Evolutionary conservation across 2,888 invertebrate genomes (phyloP), one percentile per base, ranked within the genome.

Genomic region (Plutella xylostella): DNA sequence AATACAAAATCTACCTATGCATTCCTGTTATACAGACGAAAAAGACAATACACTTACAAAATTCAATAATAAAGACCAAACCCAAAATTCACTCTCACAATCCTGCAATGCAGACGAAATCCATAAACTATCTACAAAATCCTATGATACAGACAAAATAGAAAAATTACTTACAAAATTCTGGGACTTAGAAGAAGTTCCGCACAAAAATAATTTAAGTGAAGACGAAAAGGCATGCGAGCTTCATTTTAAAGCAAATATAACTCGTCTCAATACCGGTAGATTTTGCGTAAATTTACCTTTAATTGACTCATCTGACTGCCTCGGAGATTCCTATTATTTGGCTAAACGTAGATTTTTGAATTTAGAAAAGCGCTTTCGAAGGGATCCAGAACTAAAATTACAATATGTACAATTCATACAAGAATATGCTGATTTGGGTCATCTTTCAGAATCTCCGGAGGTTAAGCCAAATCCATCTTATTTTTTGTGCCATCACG

Each of bases 401-500:
- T 9, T 4, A 4, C 12, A 9, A n/a, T 35, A 35, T 35, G 18
- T 35, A 7, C 11, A 47, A 5, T 52, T 54, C 18, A 52, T 51
- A 40, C 45, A 43, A 1, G 51, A 53, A 37, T 51, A 48, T 38
- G 18, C 34, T 12, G 25, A 20, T 0, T 41, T 53, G 28, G 48
- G 48, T 12, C 55, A 53, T 19, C 33, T n/a, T n/a, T n/a, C n/a
- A n/a, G n/a, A n/a, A n/a, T n/a, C n/a, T n/a, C n/a, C n/a, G n/a
- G n/a, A n/a, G n/a, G n/a, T n/a, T n/a, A n/a, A n/a, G n/a, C n/a
- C n/a, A n/a, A n/a, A n/a, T n/a, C n/a, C n/a, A n/a, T n/a, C n/a
- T n/a, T n/a, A n/a, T n/a, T n/a, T n/a, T n/a, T n/a, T n/a, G n/a
- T n/a, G n/a, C n/a, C 56, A 56, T 49, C 56, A 55, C 17, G 49